A percentile compares a stretch with the other conserved stretches of the same genome.
These are phyloP conservation scores for Acanthococcus lagerstroemiae DNA, from an alignment of 2,888 invertebrate genomes.

Conservation along the genomic window DNA sequence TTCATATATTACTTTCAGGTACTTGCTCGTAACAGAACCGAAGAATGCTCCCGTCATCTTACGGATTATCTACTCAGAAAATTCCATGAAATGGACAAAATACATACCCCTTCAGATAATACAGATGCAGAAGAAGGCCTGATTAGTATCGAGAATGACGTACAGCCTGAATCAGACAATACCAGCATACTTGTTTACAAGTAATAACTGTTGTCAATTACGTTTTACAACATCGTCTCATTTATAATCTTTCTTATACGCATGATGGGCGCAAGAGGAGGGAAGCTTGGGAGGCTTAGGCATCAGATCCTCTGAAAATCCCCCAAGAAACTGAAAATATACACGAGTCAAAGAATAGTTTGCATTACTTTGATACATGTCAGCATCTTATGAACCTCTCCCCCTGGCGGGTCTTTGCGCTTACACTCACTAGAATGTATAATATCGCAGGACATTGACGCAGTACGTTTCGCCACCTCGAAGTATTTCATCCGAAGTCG, in stretches of 20 bases:
- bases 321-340: too few relatives aligned
- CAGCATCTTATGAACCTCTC: too few relatives aligned
- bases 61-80: slow-evolving; percentile 58
- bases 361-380: too few relatives aligned
- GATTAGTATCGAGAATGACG: not conserved
- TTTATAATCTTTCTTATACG: too few relatives aligned
- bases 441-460: slow-evolving; percentile 51
- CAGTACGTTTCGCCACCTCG: slow-evolving; percentile 54
- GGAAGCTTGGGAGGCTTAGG: too few relatives aligned
- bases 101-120: not conserved
- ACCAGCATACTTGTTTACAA: slow-evolving; percentile 19
- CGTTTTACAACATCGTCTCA: too few relatives aligned
- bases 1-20: slow-evolving; percentile 46
- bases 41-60: slow-evolving; percentile 59
- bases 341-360: too few relatives aligned
- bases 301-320: too few relatives aligned
- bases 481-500: not conserved
- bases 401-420: too few relatives aligned
- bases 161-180: slow-evolving; percentile 14
- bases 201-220: too few relatives aligned
- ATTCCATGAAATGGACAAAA: slow-evolving; percentile 42
- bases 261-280: too few relatives aligned
- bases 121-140: slow-evolving; percentile 10
- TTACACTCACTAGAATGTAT: too few relatives aligned
- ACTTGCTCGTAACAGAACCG: slow-evolving; percentile 56